Conservation (phyloP, 2,888 invertebrate species). For the Ochropacha duplaris region DNA sequence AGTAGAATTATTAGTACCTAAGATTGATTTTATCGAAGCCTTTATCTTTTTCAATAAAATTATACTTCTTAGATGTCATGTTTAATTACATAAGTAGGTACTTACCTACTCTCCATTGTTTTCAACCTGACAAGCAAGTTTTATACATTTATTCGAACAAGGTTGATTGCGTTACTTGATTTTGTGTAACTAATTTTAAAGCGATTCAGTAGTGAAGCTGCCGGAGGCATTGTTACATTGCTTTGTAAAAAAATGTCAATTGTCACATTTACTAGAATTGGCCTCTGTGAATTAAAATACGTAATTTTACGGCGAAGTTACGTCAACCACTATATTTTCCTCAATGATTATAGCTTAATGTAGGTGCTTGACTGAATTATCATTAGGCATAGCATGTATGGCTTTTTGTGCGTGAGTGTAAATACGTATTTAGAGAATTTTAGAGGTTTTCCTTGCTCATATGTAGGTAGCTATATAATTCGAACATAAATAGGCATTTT, state of each 20-base stretch:
- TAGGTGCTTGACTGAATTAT: neutral
- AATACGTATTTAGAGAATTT: too few relatives aligned
- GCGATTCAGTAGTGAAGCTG: neutral
- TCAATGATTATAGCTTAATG: slow-evolving; percentile 6
- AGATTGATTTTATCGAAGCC: too few relatives aligned
- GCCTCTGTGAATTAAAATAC: slow-evolving; percentile 4
- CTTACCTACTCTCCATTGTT: neutral
- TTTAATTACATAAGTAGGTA: too few relatives aligned
- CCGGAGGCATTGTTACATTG: neutral
- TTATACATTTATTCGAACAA: neutral
- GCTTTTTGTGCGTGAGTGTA: too few relatives aligned
- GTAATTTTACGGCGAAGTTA: slow-evolving; percentile 49
- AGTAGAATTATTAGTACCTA: too few relatives aligned
- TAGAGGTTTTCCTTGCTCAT: too few relatives aligned
- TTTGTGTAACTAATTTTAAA: neutral
- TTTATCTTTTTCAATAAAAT: too few relatives aligned
- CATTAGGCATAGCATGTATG: neutral
- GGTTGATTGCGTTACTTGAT: neutral
- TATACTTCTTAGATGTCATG: too few relatives aligned
- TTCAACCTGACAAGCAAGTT: neutral
- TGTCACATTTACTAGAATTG: neutral
- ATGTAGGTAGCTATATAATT: too few relatives aligned
- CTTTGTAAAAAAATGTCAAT: neutral
- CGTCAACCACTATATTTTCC: slow-evolving; percentile 34
- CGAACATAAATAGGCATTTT: too few relatives aligned